phyloP scores from a whole-genome alignment of 2,797 vertebrate species.

The Pyrocephalus nanus region DNA sequence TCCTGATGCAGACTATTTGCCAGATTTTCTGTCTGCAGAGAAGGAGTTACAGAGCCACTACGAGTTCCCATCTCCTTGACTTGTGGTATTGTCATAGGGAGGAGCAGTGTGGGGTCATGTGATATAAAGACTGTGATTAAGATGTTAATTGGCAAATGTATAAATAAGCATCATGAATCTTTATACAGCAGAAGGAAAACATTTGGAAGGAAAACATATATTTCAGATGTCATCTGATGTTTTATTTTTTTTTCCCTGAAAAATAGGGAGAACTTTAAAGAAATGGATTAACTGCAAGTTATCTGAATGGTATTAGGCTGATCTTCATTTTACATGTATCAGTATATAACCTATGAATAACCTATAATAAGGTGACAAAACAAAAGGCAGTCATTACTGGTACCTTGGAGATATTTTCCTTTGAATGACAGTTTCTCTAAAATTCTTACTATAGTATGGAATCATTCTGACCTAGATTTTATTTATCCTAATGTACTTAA shows the following conservation, averaged over 20 bases:
- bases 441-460: not conserved
- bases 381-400: not conserved
- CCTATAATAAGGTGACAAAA: not conserved
- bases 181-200: not conserved
- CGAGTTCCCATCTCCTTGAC: not conserved
- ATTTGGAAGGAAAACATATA: not conserved
- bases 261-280: not conserved
- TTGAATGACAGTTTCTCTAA: not conserved
- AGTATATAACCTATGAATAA: not conserved
- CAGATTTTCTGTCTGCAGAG: not conserved
- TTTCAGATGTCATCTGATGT: not conserved
- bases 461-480: not conserved
- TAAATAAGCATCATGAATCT: not conserved
- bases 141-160: not conserved
- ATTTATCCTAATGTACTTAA: not conserved
- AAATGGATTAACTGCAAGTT: not conserved
- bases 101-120: not conserved
- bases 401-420: not conserved
- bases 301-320: not conserved
- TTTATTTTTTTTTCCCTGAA: not conserved
- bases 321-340: not conserved
- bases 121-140: not conserved
- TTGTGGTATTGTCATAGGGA: not conserved
- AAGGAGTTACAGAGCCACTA: not conserved
- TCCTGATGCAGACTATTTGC: not conserved